These are phyloP conservation scores for Camelus bactrianus DNA, from an alignment of 2,113 vertebrate genomes.

Conservation along the genomic window DNA sequence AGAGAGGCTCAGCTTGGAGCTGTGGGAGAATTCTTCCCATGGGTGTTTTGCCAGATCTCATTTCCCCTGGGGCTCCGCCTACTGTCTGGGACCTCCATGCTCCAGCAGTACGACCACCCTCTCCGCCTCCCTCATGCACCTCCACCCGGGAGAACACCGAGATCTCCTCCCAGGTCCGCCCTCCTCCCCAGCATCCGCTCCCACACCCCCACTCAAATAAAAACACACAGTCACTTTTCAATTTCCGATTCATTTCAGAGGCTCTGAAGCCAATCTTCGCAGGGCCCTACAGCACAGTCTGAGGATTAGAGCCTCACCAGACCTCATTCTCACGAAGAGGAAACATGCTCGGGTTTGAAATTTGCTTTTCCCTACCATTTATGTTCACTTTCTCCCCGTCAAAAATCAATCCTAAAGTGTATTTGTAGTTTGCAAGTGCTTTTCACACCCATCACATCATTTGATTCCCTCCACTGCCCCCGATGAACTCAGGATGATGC, in stretches of 20 bases:
- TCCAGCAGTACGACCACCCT: not conserved
- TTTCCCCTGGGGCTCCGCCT: not conserved
- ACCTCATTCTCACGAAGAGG: constrained; percentile 26
- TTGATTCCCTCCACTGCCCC: not conserved
- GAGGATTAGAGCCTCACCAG: constrained; percentile 53
- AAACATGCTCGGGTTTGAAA: constrained; percentile 1
- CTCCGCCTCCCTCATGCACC: not conserved
- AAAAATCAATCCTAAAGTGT: not conserved
- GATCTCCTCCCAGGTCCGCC: not conserved
- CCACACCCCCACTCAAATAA: not conserved
- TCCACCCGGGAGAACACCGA: not conserved
- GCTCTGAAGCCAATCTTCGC: constrained; percentile 68
- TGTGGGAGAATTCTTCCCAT: not conserved
- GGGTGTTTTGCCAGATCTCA: not conserved
- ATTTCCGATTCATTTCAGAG: constrained; percentile 72
- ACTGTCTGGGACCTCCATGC: not conserved
- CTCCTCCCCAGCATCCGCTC: not conserved
- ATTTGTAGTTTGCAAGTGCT: not conserved
- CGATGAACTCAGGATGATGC: not conserved
- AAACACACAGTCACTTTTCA: constrained; percentile 36
- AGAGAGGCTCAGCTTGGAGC: not conserved
- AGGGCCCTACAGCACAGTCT: constrained; percentile 31
- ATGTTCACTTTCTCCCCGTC: not conserved
- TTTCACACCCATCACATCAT: not conserved
- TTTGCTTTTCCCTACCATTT: constrained; percentile 49